A percentile compares a stretch with the other conserved stretches of the same genome.
phyloP scores from a whole-genome alignment of 2,113 vertebrate species.

The Amia ocellicauda region DNA sequence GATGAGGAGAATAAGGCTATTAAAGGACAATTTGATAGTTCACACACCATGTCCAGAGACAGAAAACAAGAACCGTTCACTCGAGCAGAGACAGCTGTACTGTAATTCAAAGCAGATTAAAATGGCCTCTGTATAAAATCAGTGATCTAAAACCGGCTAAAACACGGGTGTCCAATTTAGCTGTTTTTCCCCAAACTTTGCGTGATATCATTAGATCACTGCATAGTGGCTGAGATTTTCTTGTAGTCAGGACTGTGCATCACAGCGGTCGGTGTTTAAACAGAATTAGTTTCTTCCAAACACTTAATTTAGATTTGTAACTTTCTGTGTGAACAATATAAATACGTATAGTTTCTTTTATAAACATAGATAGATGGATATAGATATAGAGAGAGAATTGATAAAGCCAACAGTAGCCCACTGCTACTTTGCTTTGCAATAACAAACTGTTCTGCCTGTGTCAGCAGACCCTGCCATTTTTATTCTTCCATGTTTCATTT shows the following conservation, averaged over 20 bases:
- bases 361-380: too few species aligned
- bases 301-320: too few species aligned
- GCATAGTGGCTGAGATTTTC: too few species aligned
- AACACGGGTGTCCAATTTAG: conserved; percentile 36
- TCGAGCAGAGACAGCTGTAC: conserved; percentile 39
- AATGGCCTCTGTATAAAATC: conserved; percentile 57
- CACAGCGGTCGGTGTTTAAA: too few species aligned
- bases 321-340: too few species aligned
- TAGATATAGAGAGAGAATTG: too few species aligned
- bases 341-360: too few species aligned
- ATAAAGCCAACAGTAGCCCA: too few species aligned
- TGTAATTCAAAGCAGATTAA: conserved; percentile 64
- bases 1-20: conserved; percentile 56
- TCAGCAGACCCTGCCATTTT: conserved; percentile 51
- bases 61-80: conserved; percentile 55
- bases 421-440: background rate
- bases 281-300: background rate
- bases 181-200: background rate
- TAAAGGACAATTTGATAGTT: conserved; percentile 62
- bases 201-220: background rate
- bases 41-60: conserved; percentile 46
- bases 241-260: too few species aligned
- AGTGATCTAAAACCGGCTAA: conserved; percentile 63
- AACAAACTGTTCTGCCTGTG: conserved; percentile 12
- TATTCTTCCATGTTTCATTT: conserved; percentile 67